phyloP scores from a whole-genome alignment of 2,888 invertebrate species.

The Synergus japonicus region DNA sequence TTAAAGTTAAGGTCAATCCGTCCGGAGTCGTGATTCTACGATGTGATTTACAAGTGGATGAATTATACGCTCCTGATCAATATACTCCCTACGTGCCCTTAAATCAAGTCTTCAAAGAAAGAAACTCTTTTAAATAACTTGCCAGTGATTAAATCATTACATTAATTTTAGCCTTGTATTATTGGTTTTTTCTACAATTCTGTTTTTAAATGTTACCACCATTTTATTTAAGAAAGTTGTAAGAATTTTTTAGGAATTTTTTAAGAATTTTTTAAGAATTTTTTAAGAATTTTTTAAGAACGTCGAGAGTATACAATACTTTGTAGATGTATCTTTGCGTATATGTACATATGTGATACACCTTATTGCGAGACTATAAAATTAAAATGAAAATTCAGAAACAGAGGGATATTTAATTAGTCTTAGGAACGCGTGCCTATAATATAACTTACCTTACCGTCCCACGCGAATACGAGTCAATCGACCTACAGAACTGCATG shows the following conservation, averaged over 20 bases:
- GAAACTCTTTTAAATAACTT: slow-evolving; percentile 71
- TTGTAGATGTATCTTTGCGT: slow-evolving; percentile 34
- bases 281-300: neutral
- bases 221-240: neutral
- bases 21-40: slow-evolving; percentile 92
- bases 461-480: slow-evolving; percentile 23
- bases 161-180: neutral
- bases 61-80: slow-evolving; percentile 64
- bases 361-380: slow-evolving; percentile 32
- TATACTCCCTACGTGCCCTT: slow-evolving; percentile 78
- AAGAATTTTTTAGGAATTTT: neutral
- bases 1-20: slow-evolving; percentile 95
- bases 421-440: slow-evolving; percentile 17
- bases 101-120: slow-evolving; percentile 80
- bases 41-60: slow-evolving; percentile 86
- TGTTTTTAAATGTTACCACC: slow-evolving; percentile 30
- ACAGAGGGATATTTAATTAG: slow-evolving; percentile 30
- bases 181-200: slow-evolving; percentile 7
- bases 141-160: slow-evolving; percentile 15
- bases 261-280: neutral
- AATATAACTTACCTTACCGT: neutral
- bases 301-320: slow-evolving; percentile 18
- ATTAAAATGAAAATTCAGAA: slow-evolving; percentile 36
- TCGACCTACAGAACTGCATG: slow-evolving; percentile 20
- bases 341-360: slow-evolving; percentile 41